Percentiles rank a stretch among this genome's conserved stretches.
These are phyloP conservation scores for Drosophila paulistorum DNA, from an alignment of 1,140 invertebrate species.

Conservation along the genomic window DNA sequence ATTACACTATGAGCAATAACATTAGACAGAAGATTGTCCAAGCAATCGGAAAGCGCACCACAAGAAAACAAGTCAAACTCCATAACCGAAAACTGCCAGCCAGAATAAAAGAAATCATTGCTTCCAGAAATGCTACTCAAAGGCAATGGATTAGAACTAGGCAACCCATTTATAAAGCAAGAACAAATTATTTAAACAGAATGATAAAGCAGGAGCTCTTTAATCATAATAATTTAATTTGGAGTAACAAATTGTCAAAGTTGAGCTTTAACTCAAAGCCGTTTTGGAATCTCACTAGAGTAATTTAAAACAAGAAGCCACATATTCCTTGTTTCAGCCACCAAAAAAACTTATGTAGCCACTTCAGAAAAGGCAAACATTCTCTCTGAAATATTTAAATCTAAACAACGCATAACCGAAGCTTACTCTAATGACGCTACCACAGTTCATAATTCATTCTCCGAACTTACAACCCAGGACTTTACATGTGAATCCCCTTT, in stretches of 20 bases:
- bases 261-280: constrained; percentile 9
- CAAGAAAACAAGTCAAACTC: no score
- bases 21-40: no score
- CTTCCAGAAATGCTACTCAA: background rate
- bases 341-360: constrained; percentile 10
- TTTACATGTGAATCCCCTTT: background rate
- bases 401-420: constrained; percentile 12
- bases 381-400: constrained; percentile 21
- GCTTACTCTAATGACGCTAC: background rate
- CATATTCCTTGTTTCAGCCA: constrained; percentile 5
- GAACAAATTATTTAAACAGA: constrained; percentile 4
- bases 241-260: constrained; percentile 15
- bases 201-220: constrained; percentile 9
- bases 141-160: constrained; percentile 19
- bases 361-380: constrained; percentile 1
- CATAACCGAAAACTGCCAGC: background rate
- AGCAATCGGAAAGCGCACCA: no score
- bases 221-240: constrained; percentile 11
- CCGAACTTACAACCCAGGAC: background rate
- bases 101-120: no score
- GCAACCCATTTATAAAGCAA: constrained; percentile 25
- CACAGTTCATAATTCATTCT: background rate
- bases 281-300: constrained; percentile 25
- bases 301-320: constrained; percentile 24
- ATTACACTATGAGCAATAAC: no score